Evolutionary conservation across 2,113 vertebrate genomes (phyloP).

Genomic region (Excalfactoria chinensis): DNA sequence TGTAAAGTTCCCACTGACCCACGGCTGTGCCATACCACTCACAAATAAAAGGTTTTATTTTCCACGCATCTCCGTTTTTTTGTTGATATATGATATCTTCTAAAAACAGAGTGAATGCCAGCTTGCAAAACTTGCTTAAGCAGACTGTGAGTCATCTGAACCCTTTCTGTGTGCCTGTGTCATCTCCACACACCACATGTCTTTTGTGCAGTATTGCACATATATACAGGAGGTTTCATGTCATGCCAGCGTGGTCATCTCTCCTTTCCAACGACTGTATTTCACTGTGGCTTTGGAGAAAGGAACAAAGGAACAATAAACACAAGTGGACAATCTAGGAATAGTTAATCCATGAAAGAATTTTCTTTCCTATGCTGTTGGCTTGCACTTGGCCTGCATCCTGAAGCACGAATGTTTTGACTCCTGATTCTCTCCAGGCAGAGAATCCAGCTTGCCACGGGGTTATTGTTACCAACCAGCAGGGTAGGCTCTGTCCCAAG

Average conservation of each 20-base stretch:
- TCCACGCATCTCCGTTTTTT: background rate
- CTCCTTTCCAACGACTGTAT: background rate
- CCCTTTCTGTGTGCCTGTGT: background rate
- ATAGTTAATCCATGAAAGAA: background rate
- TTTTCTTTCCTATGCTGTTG: background rate
- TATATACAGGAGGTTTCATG: background rate
- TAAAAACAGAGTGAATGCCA: background rate
- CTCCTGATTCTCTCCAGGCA: background rate
- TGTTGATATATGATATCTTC: background rate
- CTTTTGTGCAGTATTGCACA: accelerated
- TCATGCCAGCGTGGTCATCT: background rate
- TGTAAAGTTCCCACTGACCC: background rate
- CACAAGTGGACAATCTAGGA: background rate
- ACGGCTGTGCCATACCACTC: background rate
- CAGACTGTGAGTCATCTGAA: background rate
- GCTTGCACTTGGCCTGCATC: background rate
- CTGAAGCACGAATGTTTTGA: accelerated
- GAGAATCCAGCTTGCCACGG: background rate
- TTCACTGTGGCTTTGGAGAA: background rate
- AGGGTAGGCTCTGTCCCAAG: background rate
- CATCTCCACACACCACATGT: background rate
- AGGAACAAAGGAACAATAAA: background rate
- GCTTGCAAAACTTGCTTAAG: background rate
- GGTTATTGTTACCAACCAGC: background rate
- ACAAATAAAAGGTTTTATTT: background rate